Evolutionary conservation across 2,797 vertebrate genomes (phyloP).

Genomic region (Macrochelys suwanniensis): DNA sequence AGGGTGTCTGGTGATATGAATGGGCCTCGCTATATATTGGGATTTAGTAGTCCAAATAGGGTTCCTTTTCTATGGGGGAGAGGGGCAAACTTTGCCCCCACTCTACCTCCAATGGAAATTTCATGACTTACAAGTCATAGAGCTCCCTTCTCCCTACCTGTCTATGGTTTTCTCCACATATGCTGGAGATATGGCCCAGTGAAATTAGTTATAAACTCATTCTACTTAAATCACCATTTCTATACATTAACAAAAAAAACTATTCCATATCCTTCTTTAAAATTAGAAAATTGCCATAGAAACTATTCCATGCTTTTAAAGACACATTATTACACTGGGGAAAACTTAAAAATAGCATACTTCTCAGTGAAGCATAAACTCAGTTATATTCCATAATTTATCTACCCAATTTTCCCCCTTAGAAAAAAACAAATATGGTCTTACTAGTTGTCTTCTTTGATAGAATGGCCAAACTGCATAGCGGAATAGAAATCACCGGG

Average conservation of each 20-base stretch:
- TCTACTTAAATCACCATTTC: constrained; percentile 30
- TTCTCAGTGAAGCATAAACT: neutral
- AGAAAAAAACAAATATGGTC: neutral
- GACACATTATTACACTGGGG: neutral
- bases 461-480: neutral
- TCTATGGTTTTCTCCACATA: neutral
- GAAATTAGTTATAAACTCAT: neutral
- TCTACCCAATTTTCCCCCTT: neutral
- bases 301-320: neutral
- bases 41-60: neutral
- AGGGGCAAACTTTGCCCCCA: neutral
- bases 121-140: neutral
- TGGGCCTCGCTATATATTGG: neutral
- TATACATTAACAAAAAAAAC: neutral
- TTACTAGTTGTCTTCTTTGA: neutral
- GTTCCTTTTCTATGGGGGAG: neutral
- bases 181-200: neutral
- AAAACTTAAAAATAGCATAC: constrained; percentile 23
- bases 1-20: neutral
- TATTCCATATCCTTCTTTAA: constrained; percentile 17
- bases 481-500: neutral
- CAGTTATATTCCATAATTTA: neutral
- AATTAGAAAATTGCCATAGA: constrained; percentile 63
- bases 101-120: neutral
- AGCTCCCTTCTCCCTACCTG: neutral